Conservation (phyloP, 1,140 invertebrate species). For the Coptotermes formosanus region DNA sequence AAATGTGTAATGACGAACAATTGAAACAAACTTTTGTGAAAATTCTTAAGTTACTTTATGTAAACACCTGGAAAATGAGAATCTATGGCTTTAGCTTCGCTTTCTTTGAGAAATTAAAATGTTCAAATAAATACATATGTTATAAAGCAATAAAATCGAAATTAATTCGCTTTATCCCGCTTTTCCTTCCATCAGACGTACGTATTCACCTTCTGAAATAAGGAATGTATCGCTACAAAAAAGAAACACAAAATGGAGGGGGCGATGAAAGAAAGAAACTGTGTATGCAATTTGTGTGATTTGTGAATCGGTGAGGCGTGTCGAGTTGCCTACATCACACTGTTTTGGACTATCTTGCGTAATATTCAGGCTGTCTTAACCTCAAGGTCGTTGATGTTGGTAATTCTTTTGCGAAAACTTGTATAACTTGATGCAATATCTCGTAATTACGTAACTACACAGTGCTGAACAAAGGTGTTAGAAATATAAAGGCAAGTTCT, state of each 20-base stretch:
- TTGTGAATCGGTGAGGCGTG: neutral
- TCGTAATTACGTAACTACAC: neutral
- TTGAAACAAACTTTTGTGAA: no score
- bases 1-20: no score
- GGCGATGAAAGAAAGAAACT: neutral
- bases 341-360: neutral
- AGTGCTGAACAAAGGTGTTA: neutral
- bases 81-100: no score
- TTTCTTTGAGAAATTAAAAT: no score
- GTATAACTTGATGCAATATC: neutral
- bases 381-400: no score
- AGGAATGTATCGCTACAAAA: neutral
- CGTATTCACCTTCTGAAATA: neutral
- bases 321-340: neutral
- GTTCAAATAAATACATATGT: no score
- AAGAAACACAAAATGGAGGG: neutral
- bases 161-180: neutral
- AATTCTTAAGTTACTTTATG: no score
- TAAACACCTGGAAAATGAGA: no score
- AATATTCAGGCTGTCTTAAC: neutral
- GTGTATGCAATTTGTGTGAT: neutral
- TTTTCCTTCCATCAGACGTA: neutral
- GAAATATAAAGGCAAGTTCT: neutral
- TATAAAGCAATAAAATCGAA: no score
- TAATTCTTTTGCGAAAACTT: neutral